phyloP scores from a whole-genome alignment of 2,888 invertebrate genomes.

The Lissonota sp. region DNA sequence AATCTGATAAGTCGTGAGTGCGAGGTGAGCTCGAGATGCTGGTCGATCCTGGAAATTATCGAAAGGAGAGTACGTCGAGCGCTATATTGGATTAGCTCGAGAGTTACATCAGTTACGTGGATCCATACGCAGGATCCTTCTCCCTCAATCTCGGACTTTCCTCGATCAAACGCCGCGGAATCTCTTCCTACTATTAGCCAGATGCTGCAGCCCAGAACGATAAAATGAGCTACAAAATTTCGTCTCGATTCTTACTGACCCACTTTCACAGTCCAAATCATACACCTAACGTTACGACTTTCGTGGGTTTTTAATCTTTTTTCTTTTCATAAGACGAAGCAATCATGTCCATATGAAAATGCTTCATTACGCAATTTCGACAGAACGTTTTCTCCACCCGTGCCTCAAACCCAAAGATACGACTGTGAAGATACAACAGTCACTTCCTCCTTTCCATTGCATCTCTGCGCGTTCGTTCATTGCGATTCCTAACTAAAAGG shows the following conservation, averaged over 20 bases:
- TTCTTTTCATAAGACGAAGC: neutral
- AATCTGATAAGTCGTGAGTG: conserved; percentile 62
- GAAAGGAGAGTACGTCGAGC: conserved; percentile 37
- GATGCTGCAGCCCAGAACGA: conserved; percentile 8
- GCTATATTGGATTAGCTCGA: conserved; percentile 38
- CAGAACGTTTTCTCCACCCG: neutral
- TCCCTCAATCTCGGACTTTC: conserved; percentile 33
- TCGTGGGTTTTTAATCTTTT: conserved; percentile 12
- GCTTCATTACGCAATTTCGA: conserved; percentile 25
- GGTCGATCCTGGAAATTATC: conserved; percentile 53
- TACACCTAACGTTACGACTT: neutral
- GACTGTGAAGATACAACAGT: neutral
- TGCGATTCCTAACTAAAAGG: no score
- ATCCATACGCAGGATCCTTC: conserved; percentile 19
- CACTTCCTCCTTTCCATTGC: conserved; percentile 17
- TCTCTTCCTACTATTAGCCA: conserved; percentile 17
- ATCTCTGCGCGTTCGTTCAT: neutral
- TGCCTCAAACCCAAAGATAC: conserved; percentile 6
- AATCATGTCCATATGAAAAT: conserved; percentile 22
- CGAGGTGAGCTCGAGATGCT: conserved; percentile 54
- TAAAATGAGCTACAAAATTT: conserved; percentile 31
- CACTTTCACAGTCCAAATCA: conserved; percentile 7
- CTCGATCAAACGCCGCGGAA: conserved; percentile 14
- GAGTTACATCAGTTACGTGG: conserved; percentile 15
- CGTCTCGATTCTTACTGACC: conserved; percentile 16